Conservation (phyloP, 2,797 vertebrate species). For the Pseudomugil tenellus region DNA sequence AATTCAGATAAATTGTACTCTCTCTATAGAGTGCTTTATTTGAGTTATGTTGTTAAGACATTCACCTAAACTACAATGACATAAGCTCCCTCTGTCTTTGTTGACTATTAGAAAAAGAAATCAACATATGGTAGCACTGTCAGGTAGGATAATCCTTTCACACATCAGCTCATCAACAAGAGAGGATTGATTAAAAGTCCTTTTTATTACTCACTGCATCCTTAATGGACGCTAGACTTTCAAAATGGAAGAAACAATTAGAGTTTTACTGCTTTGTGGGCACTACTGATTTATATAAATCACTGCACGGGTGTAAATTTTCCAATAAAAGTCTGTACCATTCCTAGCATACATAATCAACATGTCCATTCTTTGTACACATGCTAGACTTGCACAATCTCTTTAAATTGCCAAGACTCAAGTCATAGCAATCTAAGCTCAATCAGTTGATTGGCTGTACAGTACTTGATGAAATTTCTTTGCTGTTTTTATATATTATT, state of each 20-base stretch:
- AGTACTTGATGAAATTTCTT: conserved; percentile 54
- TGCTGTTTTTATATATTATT: conserved; percentile 55
- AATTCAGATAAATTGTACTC: conserved; percentile 20
- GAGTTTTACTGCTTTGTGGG: conserved; percentile 87
- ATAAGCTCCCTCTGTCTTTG: conserved; percentile 56
- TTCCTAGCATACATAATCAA: conserved; percentile 85
- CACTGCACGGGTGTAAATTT: conserved; percentile 85
- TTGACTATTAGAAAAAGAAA: conserved; percentile 70
- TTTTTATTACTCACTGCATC: conserved; percentile 85
- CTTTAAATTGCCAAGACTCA: conserved; percentile 71
- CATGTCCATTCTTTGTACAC: conserved; percentile 73
- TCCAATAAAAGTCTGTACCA: conserved; percentile 82
- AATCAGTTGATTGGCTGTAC: conserved; percentile 65
- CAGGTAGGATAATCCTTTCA: conserved; percentile 77
- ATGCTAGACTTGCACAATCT: conserved; percentile 65
- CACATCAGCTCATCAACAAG: conserved; percentile 84
- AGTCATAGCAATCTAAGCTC: conserved; percentile 58
- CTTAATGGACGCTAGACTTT: conserved; percentile 87
- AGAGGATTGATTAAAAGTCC: conserved; percentile 88
- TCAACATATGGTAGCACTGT: conserved; percentile 76
- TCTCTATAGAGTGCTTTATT: conserved; percentile 11
- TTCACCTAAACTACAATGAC: conserved; percentile 48
- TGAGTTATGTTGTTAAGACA: conserved; percentile 27
- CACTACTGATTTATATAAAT: conserved; percentile 88
- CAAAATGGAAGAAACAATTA: conserved; percentile 88